These are phyloP conservation scores for Andrena bicolor DNA, from an alignment of 2,888 invertebrate species.

Conservation along the genomic window DNA sequence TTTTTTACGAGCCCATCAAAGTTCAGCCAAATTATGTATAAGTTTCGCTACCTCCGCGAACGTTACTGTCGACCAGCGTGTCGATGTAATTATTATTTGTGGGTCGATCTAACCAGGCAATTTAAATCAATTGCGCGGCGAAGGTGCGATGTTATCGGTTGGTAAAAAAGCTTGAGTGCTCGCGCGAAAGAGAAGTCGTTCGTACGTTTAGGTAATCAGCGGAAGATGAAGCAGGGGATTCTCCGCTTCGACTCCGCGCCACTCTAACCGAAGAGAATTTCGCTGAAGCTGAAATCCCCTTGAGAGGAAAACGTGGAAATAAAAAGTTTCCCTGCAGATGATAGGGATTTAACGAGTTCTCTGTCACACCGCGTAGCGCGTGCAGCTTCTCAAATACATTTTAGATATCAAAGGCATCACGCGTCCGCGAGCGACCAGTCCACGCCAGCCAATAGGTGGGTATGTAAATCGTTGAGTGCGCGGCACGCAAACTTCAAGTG, in stretches of 20 bases:
- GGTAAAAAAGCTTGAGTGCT: too few species aligned
- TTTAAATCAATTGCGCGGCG: too few species aligned
- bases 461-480: too few species aligned
- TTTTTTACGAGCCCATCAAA: constrained; percentile 12
- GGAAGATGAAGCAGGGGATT: too few species aligned
- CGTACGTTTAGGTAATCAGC: too few species aligned
- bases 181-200: too few species aligned
- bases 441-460: too few species aligned
- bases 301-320: background rate
- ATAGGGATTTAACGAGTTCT: background rate
- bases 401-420: background rate
- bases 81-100: too few species aligned
- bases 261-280: background rate
- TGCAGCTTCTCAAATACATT: constrained; percentile 1
- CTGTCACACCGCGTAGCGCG: background rate
- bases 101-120: too few species aligned
- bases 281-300: background rate
- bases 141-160: too few species aligned
- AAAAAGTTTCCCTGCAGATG: background rate
- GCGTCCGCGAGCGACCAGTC: background rate
- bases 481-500: too few species aligned
- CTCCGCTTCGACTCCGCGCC: background rate
- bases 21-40: constrained; percentile 12
- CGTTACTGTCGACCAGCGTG: too few species aligned
- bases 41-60: background rate